Percentiles rank a stretch among this genome's conserved stretches.
These are phyloP conservation scores for Phymorhynchus buccinoides DNA, from an alignment of 1,140 invertebrate species.

Conservation along the genomic window DNA sequence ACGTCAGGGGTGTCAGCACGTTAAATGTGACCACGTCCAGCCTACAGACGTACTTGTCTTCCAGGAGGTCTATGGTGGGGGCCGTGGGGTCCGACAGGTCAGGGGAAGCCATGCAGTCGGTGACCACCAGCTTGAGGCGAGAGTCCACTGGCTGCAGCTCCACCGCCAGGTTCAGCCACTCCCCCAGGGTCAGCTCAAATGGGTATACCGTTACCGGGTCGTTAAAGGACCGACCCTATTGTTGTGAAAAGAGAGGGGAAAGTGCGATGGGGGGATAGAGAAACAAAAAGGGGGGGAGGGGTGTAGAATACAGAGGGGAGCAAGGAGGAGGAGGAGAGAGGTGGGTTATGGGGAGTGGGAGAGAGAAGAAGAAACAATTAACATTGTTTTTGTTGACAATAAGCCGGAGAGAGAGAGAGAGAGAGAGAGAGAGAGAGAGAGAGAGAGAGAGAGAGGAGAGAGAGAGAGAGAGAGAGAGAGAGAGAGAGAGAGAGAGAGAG, in stretches of 20 bases:
- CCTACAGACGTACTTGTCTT: constrained; percentile 52
- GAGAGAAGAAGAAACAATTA: neutral
- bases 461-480: neutral
- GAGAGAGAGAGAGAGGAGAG: too few relatives aligned
- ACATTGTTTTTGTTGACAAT: too few relatives aligned
- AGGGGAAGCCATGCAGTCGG: constrained; percentile 57
- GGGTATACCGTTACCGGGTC: constrained; percentile 42
- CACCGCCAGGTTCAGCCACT: constrained; percentile 63
- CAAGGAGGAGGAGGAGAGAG: neutral
- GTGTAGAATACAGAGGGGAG: neutral
- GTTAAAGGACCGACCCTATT: neutral
- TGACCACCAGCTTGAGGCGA: constrained; percentile 62
- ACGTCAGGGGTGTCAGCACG: neutral
- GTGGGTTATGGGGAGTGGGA: neutral
- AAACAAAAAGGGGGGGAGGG: neutral
- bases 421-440: too few relatives aligned
- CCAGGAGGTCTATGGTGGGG: constrained; percentile 52
- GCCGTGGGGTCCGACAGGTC: constrained; percentile 40
- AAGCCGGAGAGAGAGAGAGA: too few relatives aligned
- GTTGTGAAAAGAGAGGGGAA: too few relatives aligned
- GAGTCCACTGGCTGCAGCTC: constrained; percentile 51
- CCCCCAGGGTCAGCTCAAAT: constrained; percentile 55
- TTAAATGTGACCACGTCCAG: neutral
- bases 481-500: neutral
- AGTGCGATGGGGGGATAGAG: neutral